A percentile compares a stretch with the other conserved stretches of the same genome.
Conservation (phyloP, 2,888 invertebrate species). For the Heliconius aoede region DNA sequence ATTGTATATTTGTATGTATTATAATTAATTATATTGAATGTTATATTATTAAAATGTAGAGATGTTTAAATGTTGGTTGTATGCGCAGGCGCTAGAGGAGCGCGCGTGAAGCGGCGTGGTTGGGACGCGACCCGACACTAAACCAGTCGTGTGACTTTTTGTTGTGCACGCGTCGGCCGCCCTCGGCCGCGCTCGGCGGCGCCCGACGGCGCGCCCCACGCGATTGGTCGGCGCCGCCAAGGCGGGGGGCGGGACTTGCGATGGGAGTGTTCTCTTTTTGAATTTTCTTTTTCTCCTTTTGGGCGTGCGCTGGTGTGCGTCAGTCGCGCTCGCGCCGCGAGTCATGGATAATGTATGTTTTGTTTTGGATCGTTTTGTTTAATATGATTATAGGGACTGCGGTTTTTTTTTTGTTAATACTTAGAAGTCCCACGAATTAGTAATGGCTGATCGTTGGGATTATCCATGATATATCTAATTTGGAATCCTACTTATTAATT, state of each 20-base stretch:
- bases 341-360: constrained; percentile 73
- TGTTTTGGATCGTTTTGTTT: constrained; percentile 55
- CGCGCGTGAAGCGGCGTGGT: constrained; percentile 79
- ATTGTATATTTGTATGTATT: constrained; percentile 27
- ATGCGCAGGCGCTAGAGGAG: constrained; percentile 68
- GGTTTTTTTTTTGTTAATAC: constrained; percentile 11
- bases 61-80: constrained; percentile 66
- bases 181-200: constrained; percentile 67
- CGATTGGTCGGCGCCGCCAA: constrained; percentile 60
- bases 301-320: constrained; percentile 77
- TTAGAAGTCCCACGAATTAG: background rate
- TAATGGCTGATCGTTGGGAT: background rate
- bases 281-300: constrained; percentile 83
- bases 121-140: constrained; percentile 84
- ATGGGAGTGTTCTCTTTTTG: constrained; percentile 82
- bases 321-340: constrained; percentile 75
- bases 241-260: constrained; percentile 73
- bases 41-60: constrained; percentile 45
- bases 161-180: constrained; percentile 78
- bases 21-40: constrained; percentile 36
- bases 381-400: constrained; percentile 35
- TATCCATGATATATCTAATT: background rate
- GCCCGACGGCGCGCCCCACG: constrained; percentile 53
- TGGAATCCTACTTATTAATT: background rate
- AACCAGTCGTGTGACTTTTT: constrained; percentile 82